Evolutionary conservation across 1,140 invertebrate species (phyloP), one percentile per base, ranked within the genome.

Genomic region (Drosophila nasuta): DNA sequence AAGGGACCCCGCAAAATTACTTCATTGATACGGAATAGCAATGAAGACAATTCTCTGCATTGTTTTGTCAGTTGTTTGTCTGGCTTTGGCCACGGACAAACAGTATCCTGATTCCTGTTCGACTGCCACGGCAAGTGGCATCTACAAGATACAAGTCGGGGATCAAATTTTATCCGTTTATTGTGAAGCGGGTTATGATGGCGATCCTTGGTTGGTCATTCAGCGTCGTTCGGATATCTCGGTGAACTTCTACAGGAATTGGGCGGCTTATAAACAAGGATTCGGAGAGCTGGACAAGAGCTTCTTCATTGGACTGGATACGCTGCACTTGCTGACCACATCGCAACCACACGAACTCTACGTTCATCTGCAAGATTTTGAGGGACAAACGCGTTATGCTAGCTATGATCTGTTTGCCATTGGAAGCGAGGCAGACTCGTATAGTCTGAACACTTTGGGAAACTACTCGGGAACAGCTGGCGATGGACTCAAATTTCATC

Each of bases 381-480:
- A 28, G 2, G 62, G 62, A 0, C 52, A 65, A 25, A 20, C 8
- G 4, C 49, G 62, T 3, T 72, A 20, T 67, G 63, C 63, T 8
- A 7, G 6, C 13, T 73, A 73, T 20, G 13, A 15, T 38, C 35
- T 11, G 0, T 73, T 73, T 17, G 63, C 45, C 3, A 54, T 73
- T n/a, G 70, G 70, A 1, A 73, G 59, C 28, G 46, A n/a, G 13
- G 63, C 46, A 7, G 59, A 60, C 28, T 20, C 6, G 2, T 74
- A 74, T 41, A 41, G 56, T 15, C 65, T 74, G 17, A 66, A 68
- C 10, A 35, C 17, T 2, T 11, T 74, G 56, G 71, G 64, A 1
- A 8, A 4, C n/a, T 86, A 72, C 15, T 28, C 60, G 0, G 82
- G 82, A 5, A 81, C 56, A 2, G 82, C 75, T 3, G 82, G 82